These are phyloP conservation scores for Rhinogobio ventralis DNA, from an alignment of 2,797 vertebrate genomes.

Conservation along the genomic window DNA sequence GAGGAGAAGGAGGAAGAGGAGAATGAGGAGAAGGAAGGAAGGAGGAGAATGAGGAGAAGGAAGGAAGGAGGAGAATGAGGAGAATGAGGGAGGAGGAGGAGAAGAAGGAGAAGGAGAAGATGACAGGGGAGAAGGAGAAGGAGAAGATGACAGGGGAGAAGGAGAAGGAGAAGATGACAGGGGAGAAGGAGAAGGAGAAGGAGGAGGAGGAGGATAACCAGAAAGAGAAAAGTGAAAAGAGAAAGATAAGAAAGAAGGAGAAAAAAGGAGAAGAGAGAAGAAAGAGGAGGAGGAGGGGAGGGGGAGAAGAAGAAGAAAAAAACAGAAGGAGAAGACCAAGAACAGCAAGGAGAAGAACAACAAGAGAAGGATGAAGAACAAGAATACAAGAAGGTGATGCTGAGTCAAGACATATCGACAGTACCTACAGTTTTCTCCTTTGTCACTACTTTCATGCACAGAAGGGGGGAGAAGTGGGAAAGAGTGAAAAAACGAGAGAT, in stretches of 20 bases:
- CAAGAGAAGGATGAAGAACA: neutral
- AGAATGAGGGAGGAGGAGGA: neutral
- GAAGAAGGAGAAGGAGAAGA: neutral
- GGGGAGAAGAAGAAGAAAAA: slow-evolving; percentile 58
- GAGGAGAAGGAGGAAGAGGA: too few species aligned
- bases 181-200: neutral
- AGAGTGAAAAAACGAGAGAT: slow-evolving; percentile 56
- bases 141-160: too few species aligned
- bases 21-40: too few species aligned
- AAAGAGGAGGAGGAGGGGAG: neutral
- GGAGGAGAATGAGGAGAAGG: too few species aligned
- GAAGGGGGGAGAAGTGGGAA: slow-evolving; percentile 38
- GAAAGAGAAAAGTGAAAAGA: too few species aligned
- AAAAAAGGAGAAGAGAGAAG: slow-evolving; percentile 38
- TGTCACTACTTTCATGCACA: slow-evolving; percentile 24
- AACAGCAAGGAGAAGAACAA: slow-evolving; percentile 5
- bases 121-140: neutral
- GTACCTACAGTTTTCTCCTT: slow-evolving; percentile 27
- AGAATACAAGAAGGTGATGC: neutral
- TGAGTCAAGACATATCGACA: neutral
- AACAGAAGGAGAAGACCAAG: slow-evolving; percentile 15
- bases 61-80: neutral
- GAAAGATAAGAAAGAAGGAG: slow-evolving; percentile 42
- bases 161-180: neutral
- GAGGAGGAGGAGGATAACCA: slow-evolving; percentile 4